Base-by-base conservation (phyloP, 1,140 invertebrate species). In the Conopomorpha cramerella region DNA sequence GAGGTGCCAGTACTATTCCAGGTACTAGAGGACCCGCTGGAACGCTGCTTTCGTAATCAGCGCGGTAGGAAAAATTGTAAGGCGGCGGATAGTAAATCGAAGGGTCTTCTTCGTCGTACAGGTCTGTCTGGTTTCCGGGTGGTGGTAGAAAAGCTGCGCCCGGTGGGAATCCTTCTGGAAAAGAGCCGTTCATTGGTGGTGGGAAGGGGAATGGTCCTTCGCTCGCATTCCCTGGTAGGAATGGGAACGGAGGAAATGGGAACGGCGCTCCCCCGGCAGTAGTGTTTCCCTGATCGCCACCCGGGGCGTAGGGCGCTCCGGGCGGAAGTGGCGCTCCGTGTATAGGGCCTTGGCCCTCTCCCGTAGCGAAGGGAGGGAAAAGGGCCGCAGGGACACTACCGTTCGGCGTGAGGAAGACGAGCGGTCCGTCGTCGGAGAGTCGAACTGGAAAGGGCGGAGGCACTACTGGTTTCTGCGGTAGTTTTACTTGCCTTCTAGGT, bases 391-490 rank as follows among this genome's bases (percentile, higher is more conserved):
- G 67, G 54, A 79, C 57, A 65, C 81, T 81, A 50, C 78, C 78
- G 59, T 86, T 84, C 47, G 79, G 77, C 26, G 85, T 85, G 46
- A 90, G 78, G 65, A 90, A 84, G 71, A 88, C 82, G 46, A 90
- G 79, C 41, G 91, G 90, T 44, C 89, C 91, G 39, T 85, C 82
- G 44, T 91, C 88, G 46, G 81, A 83, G 52, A 93, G 83, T 70
- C 90, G 89, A 59, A 93, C 85, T 49, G 91, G 91, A 85, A 93
- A 93, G 55, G 91, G 91, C 76, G 91, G 91, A 65, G 91, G 90
- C 46, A 93, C 82, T 63, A 85, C 86, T 0, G 88, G 88, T 54
- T 83, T 83, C 4, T 80, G 52, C 3, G 89, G 88, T 50, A 92
- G 81, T 62, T 89, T 89, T 45, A 93, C 87, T 66, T 89, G 89